Conservation (phyloP, 2,113 vertebrate species). For the Coryphaenoides rupestris region DNA sequence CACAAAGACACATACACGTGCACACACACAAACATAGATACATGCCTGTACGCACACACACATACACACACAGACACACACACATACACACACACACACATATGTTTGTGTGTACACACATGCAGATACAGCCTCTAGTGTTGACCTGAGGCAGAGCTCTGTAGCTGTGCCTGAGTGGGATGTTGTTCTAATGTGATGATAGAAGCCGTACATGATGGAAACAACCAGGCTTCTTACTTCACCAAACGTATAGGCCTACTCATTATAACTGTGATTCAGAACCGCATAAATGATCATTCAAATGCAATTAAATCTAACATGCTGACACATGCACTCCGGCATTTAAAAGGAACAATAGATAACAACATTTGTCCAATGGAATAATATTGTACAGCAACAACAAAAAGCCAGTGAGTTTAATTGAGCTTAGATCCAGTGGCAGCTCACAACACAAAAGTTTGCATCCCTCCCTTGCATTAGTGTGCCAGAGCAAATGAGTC, state of each 20-base stretch:
- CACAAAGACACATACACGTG: too few relatives aligned
- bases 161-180: slow-evolving; percentile 15
- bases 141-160: slow-evolving; percentile 18
- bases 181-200: slow-evolving; percentile 32
- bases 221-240: slow-evolving; percentile 19
- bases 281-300: not conserved
- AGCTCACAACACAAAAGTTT: slow-evolving; percentile 44
- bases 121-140: slow-evolving; percentile 21
- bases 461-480: slow-evolving; percentile 51
- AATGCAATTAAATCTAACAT: not conserved
- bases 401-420: slow-evolving; percentile 47
- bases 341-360: slow-evolving; percentile 8
- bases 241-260: slow-evolving; percentile 16
- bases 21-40: too few relatives aligned
- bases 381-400: not conserved
- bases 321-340: not conserved
- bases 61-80: slow-evolving; percentile 10
- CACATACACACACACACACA: slow-evolving; percentile 5
- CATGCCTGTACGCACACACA: too few relatives aligned
- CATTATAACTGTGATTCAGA: slow-evolving; percentile 19
- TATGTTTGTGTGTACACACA: slow-evolving; percentile 9
- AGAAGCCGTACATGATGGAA: slow-evolving; percentile 27
- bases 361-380: not conserved
- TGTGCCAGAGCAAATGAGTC: slow-evolving; percentile 58
- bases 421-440: slow-evolving; percentile 47